Evolutionary conservation across 2,113 vertebrate genomes (phyloP), one percentile per base, ranked within the genome.

Genomic region (Triplophysa tibetana): DNA sequence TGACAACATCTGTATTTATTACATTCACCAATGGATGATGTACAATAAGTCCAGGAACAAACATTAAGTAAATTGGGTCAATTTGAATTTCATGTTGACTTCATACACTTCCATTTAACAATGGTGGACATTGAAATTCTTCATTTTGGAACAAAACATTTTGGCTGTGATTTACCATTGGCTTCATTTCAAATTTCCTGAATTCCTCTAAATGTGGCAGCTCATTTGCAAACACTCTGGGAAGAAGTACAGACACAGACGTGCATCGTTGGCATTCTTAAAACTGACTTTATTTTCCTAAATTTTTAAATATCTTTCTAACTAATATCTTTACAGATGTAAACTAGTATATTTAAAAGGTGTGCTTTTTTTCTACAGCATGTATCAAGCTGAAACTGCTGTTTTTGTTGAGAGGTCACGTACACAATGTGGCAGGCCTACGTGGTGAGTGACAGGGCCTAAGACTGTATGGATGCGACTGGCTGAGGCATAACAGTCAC

Each of bases 301-400:
- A 77, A 67, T 29, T 81, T 77, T 83, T 83, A 80, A 84, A 86
- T 85, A 84, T 78, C 54, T 80, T 43, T 86, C 76, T 74, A 66
- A 74, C 73, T 84, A 87, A 78, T 81, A 77, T 77, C 73, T 73
- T 67, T 75, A 66, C 52, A 58, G 69, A 79, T 81, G 81, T 85
- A 80, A 82, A 82, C 81, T 84, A 87, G 74, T 66, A 62, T 78
- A 77, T 77, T 84, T 69, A 76, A 85, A 87, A 83, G 73, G 76
- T 87, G 85, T 86, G 86, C 85, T 86, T 87, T 85, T 78, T 82
- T 77, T 80, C 81, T 84, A 87, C 86, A 83, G 83, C 74, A 81
- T 75, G 79, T 80, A 68, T 70, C 62, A 67, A 81, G 78, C 60
- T 75, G 61, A 78, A 73, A 84, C 76, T 58, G 72, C 81, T 82